phyloP scores from a whole-genome alignment of 2,888 invertebrate genomes.

The Caenorhabditis angaria region DNA sequence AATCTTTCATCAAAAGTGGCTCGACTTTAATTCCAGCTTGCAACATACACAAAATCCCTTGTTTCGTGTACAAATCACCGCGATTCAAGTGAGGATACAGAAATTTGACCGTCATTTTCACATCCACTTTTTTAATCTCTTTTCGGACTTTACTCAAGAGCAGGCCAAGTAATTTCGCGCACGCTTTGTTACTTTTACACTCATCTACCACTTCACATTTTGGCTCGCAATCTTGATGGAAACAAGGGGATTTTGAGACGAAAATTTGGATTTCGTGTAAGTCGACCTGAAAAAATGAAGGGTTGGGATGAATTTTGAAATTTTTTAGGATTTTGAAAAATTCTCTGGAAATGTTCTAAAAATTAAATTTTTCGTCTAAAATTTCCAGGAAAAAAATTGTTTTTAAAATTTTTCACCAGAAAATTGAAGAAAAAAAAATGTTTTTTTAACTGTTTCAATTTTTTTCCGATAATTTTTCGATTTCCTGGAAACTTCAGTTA shows the following conservation, averaged over 20 bases:
- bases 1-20: conserved; percentile 72
- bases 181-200: conserved; percentile 71
- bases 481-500: no score
- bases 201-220: conserved; percentile 72
- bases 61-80: conserved; percentile 72
- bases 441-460: no score
- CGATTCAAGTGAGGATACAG: conserved; percentile 72
- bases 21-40: conserved; percentile 71
- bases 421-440: no score
- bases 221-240: conserved; percentile 72
- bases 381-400: no score
- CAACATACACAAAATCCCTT: conserved; percentile 72
- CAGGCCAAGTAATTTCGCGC: conserved; percentile 71
- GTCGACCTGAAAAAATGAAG: conserved; percentile 69
- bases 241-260: conserved; percentile 72
- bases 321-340: no score
- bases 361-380: no score
- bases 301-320: no score
- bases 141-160: conserved; percentile 71
- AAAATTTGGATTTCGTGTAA: conserved; percentile 72
- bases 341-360: no score
- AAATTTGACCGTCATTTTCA: conserved; percentile 72
- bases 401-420: no score
- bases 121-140: conserved; percentile 72
- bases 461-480: no score